phyloP scores from a whole-genome alignment of 1,140 invertebrate genomes.

The Sesamia nonagrioides region DNA sequence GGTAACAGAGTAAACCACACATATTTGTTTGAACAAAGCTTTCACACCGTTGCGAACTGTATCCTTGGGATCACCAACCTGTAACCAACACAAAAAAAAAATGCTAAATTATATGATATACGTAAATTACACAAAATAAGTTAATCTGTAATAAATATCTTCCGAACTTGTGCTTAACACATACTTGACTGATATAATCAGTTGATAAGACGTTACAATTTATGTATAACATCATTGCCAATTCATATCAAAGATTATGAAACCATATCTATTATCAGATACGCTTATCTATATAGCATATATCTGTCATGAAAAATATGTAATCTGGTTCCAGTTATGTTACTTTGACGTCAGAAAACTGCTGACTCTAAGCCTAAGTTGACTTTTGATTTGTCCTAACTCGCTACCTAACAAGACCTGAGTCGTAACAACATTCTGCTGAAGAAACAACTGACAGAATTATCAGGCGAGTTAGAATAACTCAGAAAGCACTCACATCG shows the following conservation, averaged over 20 bases:
- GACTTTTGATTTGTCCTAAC: too few relatives aligned
- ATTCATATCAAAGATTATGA: background rate
- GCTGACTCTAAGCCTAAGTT: too few relatives aligned
- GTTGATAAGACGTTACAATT: background rate
- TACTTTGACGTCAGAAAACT: too few relatives aligned
- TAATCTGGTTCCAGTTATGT: too few relatives aligned
- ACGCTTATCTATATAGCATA: background rate
- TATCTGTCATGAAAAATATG: background rate
- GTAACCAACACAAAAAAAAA: conserved; percentile 40
- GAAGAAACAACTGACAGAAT: too few relatives aligned
- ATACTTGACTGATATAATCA: conserved; percentile 12
- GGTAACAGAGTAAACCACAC: conserved; percentile 94
- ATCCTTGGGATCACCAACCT: conserved; percentile 99
- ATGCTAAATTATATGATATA: too few relatives aligned
- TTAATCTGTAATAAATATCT: background rate
- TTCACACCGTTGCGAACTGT: conserved; percentile 96
- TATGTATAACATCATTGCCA: conserved; percentile 7
- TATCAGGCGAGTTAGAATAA: too few relatives aligned
- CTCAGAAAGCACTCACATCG: too few relatives aligned
- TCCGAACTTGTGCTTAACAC: background rate
- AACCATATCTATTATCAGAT: too few relatives aligned
- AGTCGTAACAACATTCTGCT: too few relatives aligned
- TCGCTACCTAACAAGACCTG: too few relatives aligned
- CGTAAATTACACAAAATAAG: too few relatives aligned
- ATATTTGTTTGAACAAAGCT: conserved; percentile 94